These are phyloP conservation scores for Spodoptera exigua DNA, from an alignment of 2,888 invertebrate species.

Conservation along the genomic window DNA sequence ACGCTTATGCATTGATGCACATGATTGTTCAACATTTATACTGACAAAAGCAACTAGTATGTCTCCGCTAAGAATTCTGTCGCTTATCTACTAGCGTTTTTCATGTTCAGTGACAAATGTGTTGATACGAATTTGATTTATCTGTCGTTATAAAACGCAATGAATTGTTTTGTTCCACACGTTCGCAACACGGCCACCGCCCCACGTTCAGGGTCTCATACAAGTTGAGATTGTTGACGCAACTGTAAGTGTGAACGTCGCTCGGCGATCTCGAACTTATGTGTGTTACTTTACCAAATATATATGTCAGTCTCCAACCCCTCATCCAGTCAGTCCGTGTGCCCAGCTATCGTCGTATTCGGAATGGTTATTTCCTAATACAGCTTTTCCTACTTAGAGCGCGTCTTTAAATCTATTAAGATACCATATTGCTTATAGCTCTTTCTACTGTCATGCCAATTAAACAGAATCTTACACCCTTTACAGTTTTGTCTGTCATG, in stretches of 20 bases:
- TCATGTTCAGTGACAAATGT: conserved; percentile 37
- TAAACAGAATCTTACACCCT: conserved; percentile 44
- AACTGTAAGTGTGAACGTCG: conserved; percentile 88
- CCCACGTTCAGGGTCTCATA: conserved; percentile 84
- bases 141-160: conserved; percentile 73
- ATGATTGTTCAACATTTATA: conserved; percentile 61
- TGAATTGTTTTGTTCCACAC: conserved; percentile 86
- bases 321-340: conserved; percentile 78
- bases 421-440: conserved; percentile 54
- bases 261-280: conserved; percentile 79
- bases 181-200: conserved; percentile 79
- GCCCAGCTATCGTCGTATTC: conserved; percentile 79
- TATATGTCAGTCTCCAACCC: conserved; percentile 76
- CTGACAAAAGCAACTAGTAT: conserved; percentile 64
- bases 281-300: conserved; percentile 83
- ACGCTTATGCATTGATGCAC: conserved; percentile 75
- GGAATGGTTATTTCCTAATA: conserved; percentile 74
- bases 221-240: conserved; percentile 88
- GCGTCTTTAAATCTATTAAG: conserved; percentile 40
- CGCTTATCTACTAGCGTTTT: conserved; percentile 71
- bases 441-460: conserved; percentile 45
- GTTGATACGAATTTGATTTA: conserved; percentile 50
- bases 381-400: conserved; percentile 67
- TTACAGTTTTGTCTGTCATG: conserved; percentile 48
- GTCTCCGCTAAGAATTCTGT: conserved; percentile 72